A percentile compares a stretch with the other conserved stretches of the same genome.
Conservation (phyloP, 2,888 invertebrate species). For the Eremobia ochroleuca region DNA sequence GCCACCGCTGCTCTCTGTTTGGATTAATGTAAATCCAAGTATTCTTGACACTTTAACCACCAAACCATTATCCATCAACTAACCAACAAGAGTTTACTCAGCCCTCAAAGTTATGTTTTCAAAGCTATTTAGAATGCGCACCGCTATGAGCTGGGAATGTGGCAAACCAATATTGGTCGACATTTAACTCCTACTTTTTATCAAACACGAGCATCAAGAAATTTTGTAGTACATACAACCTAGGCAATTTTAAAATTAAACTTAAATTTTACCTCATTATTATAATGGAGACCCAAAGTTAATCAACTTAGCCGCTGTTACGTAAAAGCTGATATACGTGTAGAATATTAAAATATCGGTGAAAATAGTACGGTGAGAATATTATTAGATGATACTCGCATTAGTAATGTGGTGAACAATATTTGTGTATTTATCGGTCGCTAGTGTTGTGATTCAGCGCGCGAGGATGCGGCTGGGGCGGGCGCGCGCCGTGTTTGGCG, state of each 20-base stretch:
- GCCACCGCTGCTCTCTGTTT: not conserved
- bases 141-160: slow-evolving; percentile 13
- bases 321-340: slow-evolving; percentile 25
- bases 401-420: slow-evolving; percentile 34
- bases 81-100: slow-evolving; percentile 14
- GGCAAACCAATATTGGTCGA: slow-evolving; percentile 19
- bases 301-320: slow-evolving; percentile 31
- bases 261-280: slow-evolving; percentile 10
- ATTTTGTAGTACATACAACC: not conserved
- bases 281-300: slow-evolving; percentile 2
- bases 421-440: slow-evolving; percentile 47
- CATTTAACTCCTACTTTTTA: slow-evolving; percentile 21
- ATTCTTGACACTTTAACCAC: slow-evolving; percentile 21
- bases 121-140: slow-evolving; percentile 22
- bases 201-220: slow-evolving; percentile 22
- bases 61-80: slow-evolving; percentile 30
- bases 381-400: slow-evolving; percentile 25
- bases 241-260: not conserved
- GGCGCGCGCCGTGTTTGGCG: slow-evolving; percentile 77
- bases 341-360: not conserved
- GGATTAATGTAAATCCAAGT: slow-evolving; percentile 8
- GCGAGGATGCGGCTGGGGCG: slow-evolving; percentile 40
- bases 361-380: slow-evolving; percentile 4
- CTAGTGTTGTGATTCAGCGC: slow-evolving; percentile 52
- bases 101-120: slow-evolving; percentile 37